Evolutionary conservation across 2,797 vertebrate species (phyloP), one percentile per base, ranked within the genome.

Genomic region (Distichodus sexfasciatus): DNA sequence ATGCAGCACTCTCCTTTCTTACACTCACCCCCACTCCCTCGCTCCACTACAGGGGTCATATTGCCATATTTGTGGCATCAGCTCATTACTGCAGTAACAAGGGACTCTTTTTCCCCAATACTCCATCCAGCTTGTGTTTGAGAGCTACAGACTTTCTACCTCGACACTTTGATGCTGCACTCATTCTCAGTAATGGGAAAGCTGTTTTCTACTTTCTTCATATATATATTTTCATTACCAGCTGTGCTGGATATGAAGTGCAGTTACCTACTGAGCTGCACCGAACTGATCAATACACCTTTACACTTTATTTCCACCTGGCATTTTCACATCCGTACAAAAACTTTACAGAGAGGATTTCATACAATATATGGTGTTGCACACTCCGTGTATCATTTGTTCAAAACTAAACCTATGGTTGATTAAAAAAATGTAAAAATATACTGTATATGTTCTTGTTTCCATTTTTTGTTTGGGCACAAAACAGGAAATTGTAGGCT

Each of bases 61-160:
- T 15, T 47, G 33, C 60, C 53, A 55, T 35, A 55, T 58, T 21
- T 54, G 50, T 15, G 57, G 26, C 36, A 23, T 40, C 33, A 33
- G 51, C 53, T 72, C 44, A 59, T 65, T 72, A 72, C 38, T 40
- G 21, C 36, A 21, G 36, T 43, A 53, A 19, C 58, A 29, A 29
- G 46, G 58, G 62, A 53, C 46, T 60, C 10, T 47, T 9, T 10
- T 46, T 3, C 14, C 7, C 31, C 6, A 14, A 8, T 17, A 31
- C 3, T 10, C 28, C 15, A 1, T 28, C 31, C 48, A 17, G 48
- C n/a, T 53, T 28, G 24, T n/a, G n/a, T n/a, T n/a, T n/a, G n/a
- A n/a, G n/a, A n/a, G n/a, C n/a, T n/a, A n/a, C n/a, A n/a, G n/a
- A n/a, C 23, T 28, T 50, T 28, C 47, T 50, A 23, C 23, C 24